Evolutionary conservation across 2,113 vertebrate species (phyloP), one percentile per base, ranked within the genome.

Genomic region (Ochotona princeps): DNA sequence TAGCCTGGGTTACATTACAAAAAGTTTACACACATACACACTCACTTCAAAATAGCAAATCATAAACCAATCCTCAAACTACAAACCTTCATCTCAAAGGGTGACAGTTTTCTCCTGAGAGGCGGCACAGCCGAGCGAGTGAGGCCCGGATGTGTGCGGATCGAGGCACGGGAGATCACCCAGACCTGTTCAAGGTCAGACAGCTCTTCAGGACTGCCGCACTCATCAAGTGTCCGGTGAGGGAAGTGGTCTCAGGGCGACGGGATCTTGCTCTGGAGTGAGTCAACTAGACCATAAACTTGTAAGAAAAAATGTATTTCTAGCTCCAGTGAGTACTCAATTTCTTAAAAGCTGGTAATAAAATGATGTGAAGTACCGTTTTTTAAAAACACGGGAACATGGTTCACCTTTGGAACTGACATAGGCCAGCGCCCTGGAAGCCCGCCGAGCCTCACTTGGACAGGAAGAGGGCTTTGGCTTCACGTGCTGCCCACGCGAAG

Each of bases 81-180:
- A 49, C 47, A 65, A 79, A 80, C 8, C 35, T 60, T 90, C n/a
- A 76, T 15, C 60, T 84, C 9, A 21, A 65, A 83, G 89, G 65
- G 57, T 90, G 49, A 74, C 49, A 96, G 57, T 95, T 92, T 89
- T 92, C 79, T 93, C 85, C 85, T 88, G 54, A 95, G 76, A 94
- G 85, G 87, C 84, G 90, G 74, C 20, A 96, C 66, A 93, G 65
- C 32, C 84, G 94, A 90, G 54, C 26, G 1, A 87, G 83, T 69
- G 84, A 88, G 66, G 83, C 61, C 6, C 83, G 32, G 69, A 57
- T 26, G 21, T 94, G 90, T 78, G 75, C 80, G 81, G 78, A 86
- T 35, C 9, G 76, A 85, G 85, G 78, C 54, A 90, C 15, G 30
- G 72, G 73, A 95, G 92, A 87, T 92, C 86, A 95, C 75, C 61